phyloP scores from a whole-genome alignment of 37 sponge, comb jelly and placozoan species.

The Tethya wilhelma region DNA sequence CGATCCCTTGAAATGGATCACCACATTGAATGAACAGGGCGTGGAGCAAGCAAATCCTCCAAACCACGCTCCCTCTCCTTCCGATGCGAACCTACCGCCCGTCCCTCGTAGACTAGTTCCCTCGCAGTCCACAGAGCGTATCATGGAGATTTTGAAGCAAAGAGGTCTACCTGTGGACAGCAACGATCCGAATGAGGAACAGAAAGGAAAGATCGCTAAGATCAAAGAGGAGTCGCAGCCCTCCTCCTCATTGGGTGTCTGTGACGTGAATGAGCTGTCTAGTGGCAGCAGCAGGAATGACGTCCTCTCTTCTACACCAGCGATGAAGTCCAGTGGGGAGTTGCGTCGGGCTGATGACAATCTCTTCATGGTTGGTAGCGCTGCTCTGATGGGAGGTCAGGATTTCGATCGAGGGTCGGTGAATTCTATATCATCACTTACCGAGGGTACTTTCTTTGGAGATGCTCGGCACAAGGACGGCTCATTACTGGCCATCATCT shows the following conservation, averaged over 20 bases:
- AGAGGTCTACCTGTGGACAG: not conserved
- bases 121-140: constrained; percentile 16
- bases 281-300: not conserved
- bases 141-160: constrained; percentile 1
- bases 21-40: no score
- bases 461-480: constrained; percentile 88
- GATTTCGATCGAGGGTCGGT: constrained; percentile 15
- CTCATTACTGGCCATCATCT: constrained; percentile 64
- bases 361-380: not conserved
- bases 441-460: constrained; percentile 79
- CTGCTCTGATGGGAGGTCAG: not conserved
- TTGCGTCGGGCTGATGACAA: not conserved
- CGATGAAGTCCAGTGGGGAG: not conserved
- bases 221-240: not conserved
- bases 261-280: not conserved
- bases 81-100: not conserved
- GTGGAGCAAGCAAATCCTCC: no score
- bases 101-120: not conserved
- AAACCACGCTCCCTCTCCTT: no score
- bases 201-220: not conserved
- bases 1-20: no score
- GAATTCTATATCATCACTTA: constrained; percentile 32
- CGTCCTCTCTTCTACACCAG: constrained; percentile 23
- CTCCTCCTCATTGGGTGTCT: not conserved
- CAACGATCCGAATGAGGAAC: not conserved